Evolutionary conservation across 2,888 invertebrate species (phyloP), one percentile per base, ranked within the genome.

Genomic region (Sclerodermus sp.): DNA sequence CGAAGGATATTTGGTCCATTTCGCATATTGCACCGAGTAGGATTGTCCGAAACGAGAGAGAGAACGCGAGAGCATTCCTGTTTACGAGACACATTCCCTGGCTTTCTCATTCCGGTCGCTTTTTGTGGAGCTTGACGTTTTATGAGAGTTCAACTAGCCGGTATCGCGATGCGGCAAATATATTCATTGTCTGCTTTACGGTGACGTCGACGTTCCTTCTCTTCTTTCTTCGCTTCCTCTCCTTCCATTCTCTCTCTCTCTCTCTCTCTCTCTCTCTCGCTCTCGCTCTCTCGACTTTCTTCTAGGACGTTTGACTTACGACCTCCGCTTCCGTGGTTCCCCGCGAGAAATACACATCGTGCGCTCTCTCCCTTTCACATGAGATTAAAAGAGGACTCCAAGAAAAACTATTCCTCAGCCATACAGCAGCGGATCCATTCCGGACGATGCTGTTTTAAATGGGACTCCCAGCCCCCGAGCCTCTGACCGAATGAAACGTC

Each of bases 311-410:
- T 18, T 39, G 17, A 39, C 39, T 39, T 39, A 15, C 39, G 17
- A 39, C 39, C 14, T 39, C 12, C 8, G 39, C 12, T 39, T 39
- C 39, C 39, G 39, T 8, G 8, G 12, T 5, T n/a, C 29, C 42
- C 42, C 42, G 13, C 42, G 42, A 42, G 42, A 30, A 42, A 42
- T 42, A 42, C 30, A 10, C 15, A 42, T 29, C 13, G 18, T 13
- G 29, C 18, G 13, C 30, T 10, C 29, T 32, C 15, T 43, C 43
- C 5, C 3, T 8, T 23, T 23, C 8, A 23, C 23, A 5, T 8
- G 8, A 23, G 23, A 8, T 23, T 23, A 23, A 23, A 23, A 5
- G 23, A 23, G 8, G n/a, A n/a, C n/a, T n/a, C n/a, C n/a, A n/a
- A n/a, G n/a, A n/a, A n/a, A n/a, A n/a, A n/a, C n/a, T n/a, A n/a